Evolutionary conservation across 2,113 vertebrate species (phyloP), one percentile per base, ranked within the genome.

Genomic region (Ammodytes dubius): DNA sequence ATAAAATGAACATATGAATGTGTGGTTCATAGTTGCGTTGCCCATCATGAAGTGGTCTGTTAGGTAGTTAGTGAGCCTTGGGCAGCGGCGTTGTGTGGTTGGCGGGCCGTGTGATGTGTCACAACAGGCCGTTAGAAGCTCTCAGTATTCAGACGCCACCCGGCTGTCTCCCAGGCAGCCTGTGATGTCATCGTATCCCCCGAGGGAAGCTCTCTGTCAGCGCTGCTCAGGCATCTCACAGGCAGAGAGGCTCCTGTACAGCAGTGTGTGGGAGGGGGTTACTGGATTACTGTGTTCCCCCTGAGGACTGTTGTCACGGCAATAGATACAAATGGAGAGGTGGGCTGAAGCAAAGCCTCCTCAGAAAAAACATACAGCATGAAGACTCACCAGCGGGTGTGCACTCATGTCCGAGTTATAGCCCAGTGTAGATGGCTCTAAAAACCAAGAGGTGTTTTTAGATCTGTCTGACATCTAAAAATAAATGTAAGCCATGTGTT

Each of bases 261-360:
- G 74, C 85, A 74, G 85, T 64, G 65, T 78, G 89, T 84, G 69
- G 79, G 86, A 83, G 80, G 79, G 63, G 71, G 80, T 85, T 86
- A 87, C 87, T 88, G 81, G 80, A 89, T 91, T 83, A 90, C 87
- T 19, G 76, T 84, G 81, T 75, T 68, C 91, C 85, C 91, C 87
- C 68, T 0, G 84, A 93, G 88, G 82, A 79, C 58, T 72, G 90
- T 93, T 92, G 92, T 92, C 93, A 93, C 88, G 91, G 91, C 82
- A 71, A 88, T 91, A 49, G 88, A 88, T 90, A 91, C 90, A 93
- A 90, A 93, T 88, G 87, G 80, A 86, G 81, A 85, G 88, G 88
- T 43, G 70, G 79, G 82, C 42, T 66, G 57, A 88, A 68, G 77
- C 67, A 80, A 89, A 75, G 58, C 73, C 64, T 87, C 79, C 81